Percentiles rank a stretch among this genome's conserved stretches.
Evolutionary conservation across 2,797 vertebrate genomes (phyloP).

Genomic region (Buceros bicornis): DNA sequence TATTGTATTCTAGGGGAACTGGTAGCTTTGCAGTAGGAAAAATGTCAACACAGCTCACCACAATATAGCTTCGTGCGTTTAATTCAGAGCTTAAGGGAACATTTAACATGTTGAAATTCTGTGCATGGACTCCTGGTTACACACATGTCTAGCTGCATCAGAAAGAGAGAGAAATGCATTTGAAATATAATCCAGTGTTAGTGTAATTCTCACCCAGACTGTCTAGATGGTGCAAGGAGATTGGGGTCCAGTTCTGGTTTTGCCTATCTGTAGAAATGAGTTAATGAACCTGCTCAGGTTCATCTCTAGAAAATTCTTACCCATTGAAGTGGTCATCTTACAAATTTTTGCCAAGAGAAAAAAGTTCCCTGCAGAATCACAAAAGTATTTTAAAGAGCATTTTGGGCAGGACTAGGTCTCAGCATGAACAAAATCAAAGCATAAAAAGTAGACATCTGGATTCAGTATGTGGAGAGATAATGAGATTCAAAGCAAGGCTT

Average conservation of each 20-base stretch:
- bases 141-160: neutral
- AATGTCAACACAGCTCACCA: neutral
- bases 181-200: neutral
- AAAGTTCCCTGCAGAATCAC: neutral
- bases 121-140: neutral
- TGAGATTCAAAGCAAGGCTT: neutral
- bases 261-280: neutral
- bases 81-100: neutral
- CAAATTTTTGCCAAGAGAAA: neutral
- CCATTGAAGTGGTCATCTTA: neutral
- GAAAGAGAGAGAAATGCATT: neutral
- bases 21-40: neutral
- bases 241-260: neutral
- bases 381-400: neutral
- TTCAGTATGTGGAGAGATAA: neutral
- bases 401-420: neutral
- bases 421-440: neutral
- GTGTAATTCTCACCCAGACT: neutral
- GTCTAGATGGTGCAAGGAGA: neutral
- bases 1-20: neutral
- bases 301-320: neutral
- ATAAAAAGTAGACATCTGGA: neutral
- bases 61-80: neutral
- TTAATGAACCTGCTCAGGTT: neutral
- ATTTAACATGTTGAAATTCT: neutral